Percentiles rank a stretch among this genome's conserved stretches.
These are phyloP conservation scores for Anadara kagoshimensis DNA, from an alignment of 1,140 invertebrate genomes.

Conservation along the genomic window DNA sequence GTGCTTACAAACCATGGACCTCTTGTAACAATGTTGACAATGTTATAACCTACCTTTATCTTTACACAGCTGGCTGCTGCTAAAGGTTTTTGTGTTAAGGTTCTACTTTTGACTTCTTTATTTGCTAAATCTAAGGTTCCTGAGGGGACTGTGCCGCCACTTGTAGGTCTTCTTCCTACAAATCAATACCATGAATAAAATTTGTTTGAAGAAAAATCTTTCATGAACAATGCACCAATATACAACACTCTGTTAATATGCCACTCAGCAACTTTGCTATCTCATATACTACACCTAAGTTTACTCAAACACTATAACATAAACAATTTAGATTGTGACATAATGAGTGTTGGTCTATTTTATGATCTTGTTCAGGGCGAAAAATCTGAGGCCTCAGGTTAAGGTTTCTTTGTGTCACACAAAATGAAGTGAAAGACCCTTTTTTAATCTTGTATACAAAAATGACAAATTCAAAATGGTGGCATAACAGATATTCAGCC, in stretches of 20 bases:
- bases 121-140: neutral
- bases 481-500: no score
- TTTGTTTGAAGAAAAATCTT: neutral
- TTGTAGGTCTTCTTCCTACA: neutral
- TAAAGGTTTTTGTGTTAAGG: constrained; percentile 1
- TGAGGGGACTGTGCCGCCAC: neutral
- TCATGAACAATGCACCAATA: neutral
- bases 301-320: no score
- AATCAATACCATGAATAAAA: neutral
- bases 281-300: no score
- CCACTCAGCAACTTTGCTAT: neutral
- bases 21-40: neutral
- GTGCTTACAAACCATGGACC: constrained; percentile 12
- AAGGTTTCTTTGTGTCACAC: no score
- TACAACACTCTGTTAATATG: neutral
- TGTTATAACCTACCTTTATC: constrained; percentile 11
- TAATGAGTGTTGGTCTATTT: no score
- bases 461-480: no score
- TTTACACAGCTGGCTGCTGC: constrained; percentile 6
- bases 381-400: no score
- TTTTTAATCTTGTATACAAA: no score
- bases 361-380: no score
- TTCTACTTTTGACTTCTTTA: neutral
- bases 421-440: no score
- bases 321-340: no score